These are phyloP conservation scores for Papilio polytes DNA, from an alignment of 1,140 invertebrate species.

Conservation along the genomic window DNA sequence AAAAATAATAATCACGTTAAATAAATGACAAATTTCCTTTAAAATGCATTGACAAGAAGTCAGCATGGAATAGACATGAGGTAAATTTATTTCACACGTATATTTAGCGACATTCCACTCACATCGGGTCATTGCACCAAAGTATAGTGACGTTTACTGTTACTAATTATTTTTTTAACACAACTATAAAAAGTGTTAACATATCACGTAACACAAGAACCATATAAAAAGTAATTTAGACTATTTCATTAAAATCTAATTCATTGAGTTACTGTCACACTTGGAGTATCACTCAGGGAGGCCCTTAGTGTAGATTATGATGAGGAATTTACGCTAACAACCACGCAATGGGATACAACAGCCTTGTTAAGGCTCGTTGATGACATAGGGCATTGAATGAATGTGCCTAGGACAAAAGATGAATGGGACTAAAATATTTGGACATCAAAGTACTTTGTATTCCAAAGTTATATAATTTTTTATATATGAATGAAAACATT, in stretches of 20 bases:
- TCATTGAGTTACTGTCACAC: background rate
- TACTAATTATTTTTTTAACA: conserved; percentile 18
- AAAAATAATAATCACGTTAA: background rate
- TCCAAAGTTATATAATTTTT: too few relatives aligned
- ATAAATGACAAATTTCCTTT: background rate
- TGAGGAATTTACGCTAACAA: too few relatives aligned
- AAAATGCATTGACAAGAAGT: background rate
- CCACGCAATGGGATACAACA: too few relatives aligned
- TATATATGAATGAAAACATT: too few relatives aligned
- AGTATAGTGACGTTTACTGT: background rate
- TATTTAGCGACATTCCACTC: background rate
- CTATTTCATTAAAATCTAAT: background rate
- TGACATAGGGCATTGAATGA: too few relatives aligned
- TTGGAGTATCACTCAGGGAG: too few relatives aligned
- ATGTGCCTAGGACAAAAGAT: too few relatives aligned
- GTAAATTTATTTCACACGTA: background rate
- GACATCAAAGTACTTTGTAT: too few relatives aligned
- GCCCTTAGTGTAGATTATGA: too few relatives aligned
- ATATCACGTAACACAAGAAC: background rate
- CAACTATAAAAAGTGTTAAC: conserved; percentile 16
- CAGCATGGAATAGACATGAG: background rate
- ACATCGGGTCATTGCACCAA: background rate
- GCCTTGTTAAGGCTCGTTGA: too few relatives aligned
- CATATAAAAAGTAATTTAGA: background rate
- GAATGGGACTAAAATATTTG: too few relatives aligned